Conservation (phyloP, 2,797 vertebrate species). For the Myiotriccus ornatus region DNA sequence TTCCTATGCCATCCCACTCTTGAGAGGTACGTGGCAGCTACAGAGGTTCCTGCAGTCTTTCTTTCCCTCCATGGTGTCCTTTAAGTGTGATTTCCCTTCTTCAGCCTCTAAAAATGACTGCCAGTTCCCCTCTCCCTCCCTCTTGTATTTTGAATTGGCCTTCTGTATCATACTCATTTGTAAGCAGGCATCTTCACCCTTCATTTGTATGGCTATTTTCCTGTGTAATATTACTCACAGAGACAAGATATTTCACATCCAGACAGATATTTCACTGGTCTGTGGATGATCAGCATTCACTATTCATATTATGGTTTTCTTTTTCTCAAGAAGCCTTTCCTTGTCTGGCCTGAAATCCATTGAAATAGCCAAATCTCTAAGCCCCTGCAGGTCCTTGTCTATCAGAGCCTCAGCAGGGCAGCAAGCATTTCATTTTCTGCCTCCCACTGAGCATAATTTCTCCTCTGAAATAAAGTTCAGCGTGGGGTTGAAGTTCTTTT, state of each 20-base stretch:
- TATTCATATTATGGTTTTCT: background rate
- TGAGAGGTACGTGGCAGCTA: background rate
- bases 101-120: background rate
- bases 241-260: background rate
- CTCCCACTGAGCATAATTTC: slow-evolving; percentile 63
- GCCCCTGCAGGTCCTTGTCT: slow-evolving; percentile 23
- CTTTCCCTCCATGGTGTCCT: background rate
- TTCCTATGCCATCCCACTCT: background rate
- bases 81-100: background rate
- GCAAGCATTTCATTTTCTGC: slow-evolving; percentile 57
- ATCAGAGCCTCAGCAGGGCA: slow-evolving; percentile 56
- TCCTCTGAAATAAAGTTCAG: slow-evolving; percentile 59
- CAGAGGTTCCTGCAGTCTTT: background rate
- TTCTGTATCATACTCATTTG: background rate
- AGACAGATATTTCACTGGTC: background rate
- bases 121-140: background rate
- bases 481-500: slow-evolving; percentile 35
- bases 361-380: slow-evolving; percentile 21
- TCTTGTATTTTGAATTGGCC: background rate
- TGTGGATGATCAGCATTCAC: background rate
- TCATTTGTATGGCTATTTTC: background rate
- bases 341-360: slow-evolving; percentile 1
- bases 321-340: background rate
- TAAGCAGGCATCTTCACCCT: background rate
- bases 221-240: background rate